phyloP scores from a whole-genome alignment of 2,888 invertebrate genomes.

The Plebejus melissa region DNA sequence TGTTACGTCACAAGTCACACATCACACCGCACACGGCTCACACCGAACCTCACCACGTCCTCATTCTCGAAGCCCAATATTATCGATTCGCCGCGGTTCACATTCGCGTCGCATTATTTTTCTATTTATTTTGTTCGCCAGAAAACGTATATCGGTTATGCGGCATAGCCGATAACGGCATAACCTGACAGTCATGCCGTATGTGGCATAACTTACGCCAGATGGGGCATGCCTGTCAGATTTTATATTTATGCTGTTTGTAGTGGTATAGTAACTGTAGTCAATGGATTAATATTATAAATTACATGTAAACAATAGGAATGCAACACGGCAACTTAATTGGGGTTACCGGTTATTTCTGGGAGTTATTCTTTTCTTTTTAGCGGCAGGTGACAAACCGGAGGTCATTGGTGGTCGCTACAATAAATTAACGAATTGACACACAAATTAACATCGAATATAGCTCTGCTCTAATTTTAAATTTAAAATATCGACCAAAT shows the following conservation, averaged over 20 bases:
- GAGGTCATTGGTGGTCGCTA: background rate
- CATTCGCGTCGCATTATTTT: constrained; percentile 13
- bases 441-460: constrained; percentile 6
- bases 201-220: background rate
- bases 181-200: too few relatives aligned
- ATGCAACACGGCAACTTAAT: background rate
- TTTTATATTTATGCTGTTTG: background rate
- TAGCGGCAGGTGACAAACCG: background rate
- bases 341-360: background rate
- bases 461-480: background rate
- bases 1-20: background rate
- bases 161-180: too few relatives aligned
- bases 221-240: background rate
- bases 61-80: background rate
- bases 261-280: background rate
- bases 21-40: background rate
- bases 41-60: background rate
- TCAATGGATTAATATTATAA: too few relatives aligned
- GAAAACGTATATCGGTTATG: background rate
- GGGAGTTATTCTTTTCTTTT: background rate
- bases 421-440: constrained; percentile 17
- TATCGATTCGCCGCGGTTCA: background rate
- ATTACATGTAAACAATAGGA: background rate
- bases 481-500: constrained; percentile 4
- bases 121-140: background rate